Percentiles rank a stretch among this genome's conserved stretches.
phyloP scores from a whole-genome alignment of 1,140 invertebrate species.

The Phthorimaea operculella region DNA sequence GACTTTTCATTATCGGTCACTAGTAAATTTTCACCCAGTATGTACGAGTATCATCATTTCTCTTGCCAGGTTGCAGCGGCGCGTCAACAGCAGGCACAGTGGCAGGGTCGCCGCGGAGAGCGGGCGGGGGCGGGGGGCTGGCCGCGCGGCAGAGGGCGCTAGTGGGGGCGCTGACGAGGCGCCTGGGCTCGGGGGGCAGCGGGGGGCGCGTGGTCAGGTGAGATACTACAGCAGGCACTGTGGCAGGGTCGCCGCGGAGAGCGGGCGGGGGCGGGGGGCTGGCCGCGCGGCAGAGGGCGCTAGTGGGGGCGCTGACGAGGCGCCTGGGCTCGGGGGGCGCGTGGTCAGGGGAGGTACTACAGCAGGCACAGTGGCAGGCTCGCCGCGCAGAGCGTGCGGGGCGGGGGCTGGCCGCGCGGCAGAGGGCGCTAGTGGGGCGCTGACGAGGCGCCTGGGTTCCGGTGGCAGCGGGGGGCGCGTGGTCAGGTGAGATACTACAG shows the following conservation, averaged over 20 bases:
- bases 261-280: constrained; percentile 21
- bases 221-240: too few relatives aligned
- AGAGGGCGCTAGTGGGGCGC: constrained; percentile 50
- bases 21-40: too few relatives aligned
- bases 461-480: constrained; percentile 42
- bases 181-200: constrained; percentile 56
- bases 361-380: too few relatives aligned
- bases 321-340: constrained; percentile 42
- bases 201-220: constrained; percentile 69
- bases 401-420: constrained; percentile 38
- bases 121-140: constrained; percentile 23
- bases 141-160: constrained; percentile 51
- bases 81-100: neutral
- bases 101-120: neutral
- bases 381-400: neutral
- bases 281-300: constrained; percentile 48
- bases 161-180: constrained; percentile 45
- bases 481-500: too few relatives aligned
- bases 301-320: constrained; percentile 47
- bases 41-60: too few relatives aligned
- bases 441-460: constrained; percentile 42
- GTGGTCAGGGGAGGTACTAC: too few relatives aligned
- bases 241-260: neutral
- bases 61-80: too few relatives aligned
- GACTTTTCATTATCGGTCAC: too few relatives aligned